Conservation (phyloP, 2,888 invertebrate species). For the Drosophila kanekoi region DNA sequence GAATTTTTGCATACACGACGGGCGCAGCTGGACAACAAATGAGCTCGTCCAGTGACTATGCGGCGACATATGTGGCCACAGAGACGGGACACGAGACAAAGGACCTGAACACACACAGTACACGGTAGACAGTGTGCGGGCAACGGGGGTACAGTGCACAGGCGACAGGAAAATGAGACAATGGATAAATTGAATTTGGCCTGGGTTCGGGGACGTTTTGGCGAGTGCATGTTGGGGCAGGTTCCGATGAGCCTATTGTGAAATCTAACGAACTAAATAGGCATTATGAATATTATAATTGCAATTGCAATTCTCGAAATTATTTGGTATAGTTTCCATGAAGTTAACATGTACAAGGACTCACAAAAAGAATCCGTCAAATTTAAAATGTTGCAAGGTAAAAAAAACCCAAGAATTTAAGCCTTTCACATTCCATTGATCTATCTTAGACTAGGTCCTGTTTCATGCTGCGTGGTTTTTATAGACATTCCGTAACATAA, state of each 20-base stretch:
- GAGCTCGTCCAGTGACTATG: constrained; percentile 68
- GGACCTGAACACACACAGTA: constrained; percentile 8
- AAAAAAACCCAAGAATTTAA: no score
- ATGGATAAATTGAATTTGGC: background rate
- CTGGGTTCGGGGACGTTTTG: background rate
- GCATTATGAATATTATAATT: background rate
- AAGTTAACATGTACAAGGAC: no score
- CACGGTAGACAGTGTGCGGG: background rate
- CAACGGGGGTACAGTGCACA: background rate
- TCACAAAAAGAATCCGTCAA: no score
- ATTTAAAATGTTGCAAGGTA: no score
- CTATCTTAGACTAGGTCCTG: no score
- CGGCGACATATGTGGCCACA: constrained; percentile 77
- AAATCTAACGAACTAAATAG: background rate
- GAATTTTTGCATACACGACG: constrained; percentile 56
- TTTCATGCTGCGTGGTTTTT: no score
- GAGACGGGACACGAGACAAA: constrained; percentile 49
- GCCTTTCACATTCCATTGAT: no score
- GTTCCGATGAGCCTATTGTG: background rate
- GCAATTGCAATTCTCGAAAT: background rate
- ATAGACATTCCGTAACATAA: no score
- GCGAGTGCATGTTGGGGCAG: constrained; percentile 5
- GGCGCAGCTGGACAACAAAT: constrained; percentile 65
- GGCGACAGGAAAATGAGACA: constrained; percentile 14
- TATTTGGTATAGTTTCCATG: no score